phyloP scores from a whole-genome alignment of 2,888 invertebrate genomes.

The Orthonevra nobilis region DNA sequence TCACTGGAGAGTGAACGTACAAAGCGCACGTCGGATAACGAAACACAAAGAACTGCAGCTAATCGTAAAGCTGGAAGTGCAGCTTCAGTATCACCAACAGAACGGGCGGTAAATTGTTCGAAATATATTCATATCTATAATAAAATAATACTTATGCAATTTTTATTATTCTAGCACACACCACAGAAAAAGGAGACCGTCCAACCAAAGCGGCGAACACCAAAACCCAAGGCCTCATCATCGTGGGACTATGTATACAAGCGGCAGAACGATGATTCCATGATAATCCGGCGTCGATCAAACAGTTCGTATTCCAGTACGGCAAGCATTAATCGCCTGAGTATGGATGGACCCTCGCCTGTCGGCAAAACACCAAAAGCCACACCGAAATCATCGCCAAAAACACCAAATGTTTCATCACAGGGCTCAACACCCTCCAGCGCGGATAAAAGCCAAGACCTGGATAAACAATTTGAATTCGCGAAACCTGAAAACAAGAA shows the following conservation, averaged over 20 bases:
- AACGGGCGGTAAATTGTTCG: conserved; percentile 55
- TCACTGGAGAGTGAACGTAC: conserved; percentile 83
- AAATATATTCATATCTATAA: background rate
- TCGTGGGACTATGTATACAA: conserved; percentile 83
- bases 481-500: conserved; percentile 77
- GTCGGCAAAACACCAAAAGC: conserved; percentile 47
- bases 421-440: background rate
- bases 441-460: background rate
- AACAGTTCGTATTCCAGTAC: conserved; percentile 90
- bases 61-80: conserved; percentile 58
- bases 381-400: conserved; percentile 36
- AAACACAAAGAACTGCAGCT: conserved; percentile 15
- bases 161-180: conserved; percentile 8
- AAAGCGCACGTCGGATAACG: conserved; percentile 68
- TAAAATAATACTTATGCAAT: background rate
- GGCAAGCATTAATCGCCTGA: conserved; percentile 84
- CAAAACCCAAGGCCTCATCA: conserved; percentile 73
- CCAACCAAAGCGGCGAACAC: conserved; percentile 62
- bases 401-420: conserved; percentile 20
- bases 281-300: conserved; percentile 90
- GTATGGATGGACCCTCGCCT: conserved; percentile 79
- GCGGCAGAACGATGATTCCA: conserved; percentile 86
- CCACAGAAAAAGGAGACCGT: conserved; percentile 70
- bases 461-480: conserved; percentile 77
- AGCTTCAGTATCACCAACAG: conserved; percentile 66